These are phyloP conservation scores for Ellobium chinense DNA, from an alignment of 2,888 invertebrate species.

Conservation along the genomic window DNA sequence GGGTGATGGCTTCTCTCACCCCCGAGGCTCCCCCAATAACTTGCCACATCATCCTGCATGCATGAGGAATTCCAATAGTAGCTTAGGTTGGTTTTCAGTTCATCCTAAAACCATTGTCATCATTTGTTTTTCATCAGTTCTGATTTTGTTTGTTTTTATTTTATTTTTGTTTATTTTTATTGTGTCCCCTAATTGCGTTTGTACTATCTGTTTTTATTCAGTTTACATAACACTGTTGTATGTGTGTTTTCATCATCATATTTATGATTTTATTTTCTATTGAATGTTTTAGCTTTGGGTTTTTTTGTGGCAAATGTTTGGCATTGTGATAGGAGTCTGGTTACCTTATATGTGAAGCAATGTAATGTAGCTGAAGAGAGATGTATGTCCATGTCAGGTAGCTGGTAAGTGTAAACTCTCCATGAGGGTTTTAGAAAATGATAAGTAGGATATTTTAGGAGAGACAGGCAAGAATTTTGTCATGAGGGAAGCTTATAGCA, in stretches of 20 bases:
- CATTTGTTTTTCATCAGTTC: background rate
- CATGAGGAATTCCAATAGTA: conserved; percentile 54
- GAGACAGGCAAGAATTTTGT: too few relatives aligned
- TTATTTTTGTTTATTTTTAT: too few relatives aligned
- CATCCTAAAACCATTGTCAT: background rate
- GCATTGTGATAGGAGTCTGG: too few relatives aligned
- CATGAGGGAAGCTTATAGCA: too few relatives aligned
- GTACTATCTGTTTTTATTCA: background rate
- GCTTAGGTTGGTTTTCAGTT: conserved; percentile 55
- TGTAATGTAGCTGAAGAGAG: too few relatives aligned
- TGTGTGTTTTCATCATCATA: background rate
- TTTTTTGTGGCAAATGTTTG: background rate
- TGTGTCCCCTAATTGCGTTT: too few relatives aligned
- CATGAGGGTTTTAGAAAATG: too few relatives aligned
- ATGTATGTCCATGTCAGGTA: too few relatives aligned
- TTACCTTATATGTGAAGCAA: too few relatives aligned
- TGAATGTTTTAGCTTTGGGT: background rate
- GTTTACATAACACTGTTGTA: background rate
- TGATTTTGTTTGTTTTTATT: background rate
- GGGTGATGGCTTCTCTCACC: background rate
- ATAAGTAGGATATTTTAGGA: too few relatives aligned
- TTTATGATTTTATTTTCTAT: background rate
- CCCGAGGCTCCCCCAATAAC: conserved; percentile 32
- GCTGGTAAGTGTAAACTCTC: too few relatives aligned
- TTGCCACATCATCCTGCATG: conserved; percentile 50